A percentile compares a stretch with the other conserved stretches of the same genome.
phyloP scores from a whole-genome alignment of 2,888 invertebrate species.

The Tetramorium bicarinatum region DNA sequence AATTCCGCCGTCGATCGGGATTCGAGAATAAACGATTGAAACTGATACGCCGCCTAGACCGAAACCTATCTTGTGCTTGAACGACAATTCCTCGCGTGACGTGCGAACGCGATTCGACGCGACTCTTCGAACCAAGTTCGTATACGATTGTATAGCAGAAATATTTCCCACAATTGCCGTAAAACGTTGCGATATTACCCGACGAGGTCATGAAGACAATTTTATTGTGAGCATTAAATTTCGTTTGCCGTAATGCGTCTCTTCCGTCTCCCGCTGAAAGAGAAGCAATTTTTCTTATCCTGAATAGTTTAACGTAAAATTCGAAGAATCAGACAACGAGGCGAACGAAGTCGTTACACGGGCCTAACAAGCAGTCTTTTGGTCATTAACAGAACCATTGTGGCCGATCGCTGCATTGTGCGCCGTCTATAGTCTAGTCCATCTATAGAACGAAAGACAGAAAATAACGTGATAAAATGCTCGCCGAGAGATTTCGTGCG shows the following conservation, averaged over 20 bases:
- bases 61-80: constrained; percentile 62
- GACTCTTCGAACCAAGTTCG: constrained; percentile 13
- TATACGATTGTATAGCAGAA: constrained; percentile 11
- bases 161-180: constrained; percentile 37
- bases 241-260: neutral
- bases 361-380: constrained; percentile 8
- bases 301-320: neutral
- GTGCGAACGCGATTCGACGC: constrained; percentile 12
- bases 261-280: constrained; percentile 25
- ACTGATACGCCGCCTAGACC: constrained; percentile 47
- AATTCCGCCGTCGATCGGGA: constrained; percentile 70
- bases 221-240: constrained; percentile 24
- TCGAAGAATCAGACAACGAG: constrained; percentile 7
- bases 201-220: constrained; percentile 26
- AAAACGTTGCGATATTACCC: constrained; percentile 1
- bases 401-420: neutral
- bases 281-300: neutral
- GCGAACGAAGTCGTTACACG: neutral
- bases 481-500: neutral
- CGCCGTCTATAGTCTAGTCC: neutral
- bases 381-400: neutral
- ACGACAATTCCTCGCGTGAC: constrained; percentile 48
- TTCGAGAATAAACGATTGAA: constrained; percentile 73
- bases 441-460: neutral
- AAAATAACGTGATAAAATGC: constrained; percentile 29